phyloP scores from a whole-genome alignment of 2,113 vertebrate species.

The Lampris megalopsis region DNA sequence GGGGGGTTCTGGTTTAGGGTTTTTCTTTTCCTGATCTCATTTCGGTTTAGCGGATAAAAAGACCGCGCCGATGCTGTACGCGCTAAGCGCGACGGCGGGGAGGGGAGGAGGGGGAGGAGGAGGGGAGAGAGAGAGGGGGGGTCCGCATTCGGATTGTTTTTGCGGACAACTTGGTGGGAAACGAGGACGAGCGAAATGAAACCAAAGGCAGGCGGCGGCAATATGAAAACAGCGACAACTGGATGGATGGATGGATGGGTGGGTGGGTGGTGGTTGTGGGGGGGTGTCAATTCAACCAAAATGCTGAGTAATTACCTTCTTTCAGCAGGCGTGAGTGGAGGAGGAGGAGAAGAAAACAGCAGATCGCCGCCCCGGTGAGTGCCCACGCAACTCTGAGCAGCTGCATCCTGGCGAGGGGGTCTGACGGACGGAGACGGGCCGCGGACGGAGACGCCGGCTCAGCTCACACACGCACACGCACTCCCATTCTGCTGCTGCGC shows the following conservation, averaged over 20 bases:
- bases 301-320: conserved; percentile 89
- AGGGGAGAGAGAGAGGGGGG: background rate
- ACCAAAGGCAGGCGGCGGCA: too few relatives aligned
- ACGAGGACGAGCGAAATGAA: background rate
- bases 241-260: background rate
- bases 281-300: background rate
- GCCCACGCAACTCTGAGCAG: conserved; percentile 96
- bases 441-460: conserved; percentile 82
- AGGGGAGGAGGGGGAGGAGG: too few relatives aligned
- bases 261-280: too few relatives aligned
- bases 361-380: conserved; percentile 94
- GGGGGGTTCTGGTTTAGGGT: background rate
- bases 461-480: conserved; percentile 68
- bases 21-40: too few relatives aligned
- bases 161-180: conserved; percentile 46
- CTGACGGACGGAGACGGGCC: conserved; percentile 81
- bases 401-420: conserved; percentile 92
- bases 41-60: too few relatives aligned
- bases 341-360: conserved; percentile 94
- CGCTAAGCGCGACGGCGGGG: too few relatives aligned
- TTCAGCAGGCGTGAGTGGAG: conserved; percentile 95
- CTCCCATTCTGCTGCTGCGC: conserved; percentile 52
- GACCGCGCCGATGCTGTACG: too few relatives aligned
- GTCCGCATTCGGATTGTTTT: conserved; percentile 7
- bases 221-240: background rate